Conservation (phyloP, 2,113 vertebrate species). For the Kryptolebias marmoratus region DNA sequence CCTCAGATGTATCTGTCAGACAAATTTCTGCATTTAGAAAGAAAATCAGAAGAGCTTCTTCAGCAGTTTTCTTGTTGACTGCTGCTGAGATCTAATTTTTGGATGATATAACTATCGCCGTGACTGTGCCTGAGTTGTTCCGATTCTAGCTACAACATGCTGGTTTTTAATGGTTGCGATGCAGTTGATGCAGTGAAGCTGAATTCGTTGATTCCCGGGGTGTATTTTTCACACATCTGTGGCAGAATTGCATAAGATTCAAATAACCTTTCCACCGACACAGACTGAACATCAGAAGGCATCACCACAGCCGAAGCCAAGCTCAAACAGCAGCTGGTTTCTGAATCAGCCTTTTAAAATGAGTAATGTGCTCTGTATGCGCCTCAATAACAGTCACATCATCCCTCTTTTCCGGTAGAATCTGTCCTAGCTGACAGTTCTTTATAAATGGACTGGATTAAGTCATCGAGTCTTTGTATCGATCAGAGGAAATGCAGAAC, state of each 20-base stretch:
- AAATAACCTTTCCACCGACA: background rate
- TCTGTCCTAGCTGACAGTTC: background rate
- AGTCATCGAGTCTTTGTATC: background rate
- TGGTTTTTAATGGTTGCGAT: background rate
- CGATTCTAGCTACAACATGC: background rate
- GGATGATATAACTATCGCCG: background rate
- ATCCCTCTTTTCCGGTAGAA: background rate
- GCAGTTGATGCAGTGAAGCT: background rate
- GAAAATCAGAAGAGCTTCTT: background rate
- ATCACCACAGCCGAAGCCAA: background rate
- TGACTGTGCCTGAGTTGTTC: background rate
- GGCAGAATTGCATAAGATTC: background rate
- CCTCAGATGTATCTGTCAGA: background rate
- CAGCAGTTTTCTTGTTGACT: background rate
- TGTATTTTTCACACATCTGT: background rate
- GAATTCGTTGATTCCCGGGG: background rate
- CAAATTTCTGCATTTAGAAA: background rate
- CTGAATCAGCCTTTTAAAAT: conserved; percentile 1
- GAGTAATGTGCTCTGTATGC: background rate
- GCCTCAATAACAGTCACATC: background rate
- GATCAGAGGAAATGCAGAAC: background rate
- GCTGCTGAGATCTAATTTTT: background rate
- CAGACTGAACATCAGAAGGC: background rate
- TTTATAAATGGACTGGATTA: background rate
- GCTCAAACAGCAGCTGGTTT: background rate